These are phyloP conservation scores for Clivina fossor DNA, from an alignment of 2,888 invertebrate genomes.

Conservation along the genomic window DNA sequence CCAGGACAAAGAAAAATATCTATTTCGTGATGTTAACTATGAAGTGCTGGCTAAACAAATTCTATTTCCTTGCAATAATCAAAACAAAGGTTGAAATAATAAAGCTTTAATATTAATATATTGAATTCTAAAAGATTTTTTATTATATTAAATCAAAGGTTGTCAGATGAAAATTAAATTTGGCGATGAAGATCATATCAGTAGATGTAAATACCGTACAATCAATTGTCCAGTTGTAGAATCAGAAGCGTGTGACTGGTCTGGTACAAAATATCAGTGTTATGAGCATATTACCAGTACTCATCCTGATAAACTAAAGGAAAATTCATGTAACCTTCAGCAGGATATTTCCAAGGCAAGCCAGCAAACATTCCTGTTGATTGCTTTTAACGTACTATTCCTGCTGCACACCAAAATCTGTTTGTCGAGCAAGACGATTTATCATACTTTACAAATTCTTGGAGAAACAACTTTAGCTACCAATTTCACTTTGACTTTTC, in stretches of 20 bases:
- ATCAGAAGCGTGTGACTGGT: neutral
- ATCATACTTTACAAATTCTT: neutral
- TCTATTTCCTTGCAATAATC: no score
- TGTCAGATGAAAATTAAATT: neutral
- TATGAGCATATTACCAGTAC: neutral
- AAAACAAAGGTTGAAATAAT: no score
- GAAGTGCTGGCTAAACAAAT: no score
- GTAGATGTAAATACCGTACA: neutral
- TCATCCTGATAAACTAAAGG: conserved; percentile 1
- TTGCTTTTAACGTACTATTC: neutral
- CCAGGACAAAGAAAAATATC: no score
- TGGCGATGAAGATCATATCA: neutral
- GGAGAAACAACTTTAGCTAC: neutral
- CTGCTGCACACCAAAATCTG: conserved; percentile 9
- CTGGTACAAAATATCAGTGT: neutral
- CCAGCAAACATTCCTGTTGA: neutral
- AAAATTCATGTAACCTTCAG: neutral
- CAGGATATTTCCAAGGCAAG: neutral
- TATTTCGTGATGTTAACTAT: no score
- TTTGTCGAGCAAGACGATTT: neutral
- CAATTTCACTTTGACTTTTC: neutral
- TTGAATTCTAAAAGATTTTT: no score
- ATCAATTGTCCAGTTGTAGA: neutral
- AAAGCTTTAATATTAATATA: no score
- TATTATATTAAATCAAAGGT: no score